Percentiles rank a stretch among this genome's conserved stretches.
Evolutionary conservation across 2,113 vertebrate genomes (phyloP).

Genomic region (Macaca nemestrina): DNA sequence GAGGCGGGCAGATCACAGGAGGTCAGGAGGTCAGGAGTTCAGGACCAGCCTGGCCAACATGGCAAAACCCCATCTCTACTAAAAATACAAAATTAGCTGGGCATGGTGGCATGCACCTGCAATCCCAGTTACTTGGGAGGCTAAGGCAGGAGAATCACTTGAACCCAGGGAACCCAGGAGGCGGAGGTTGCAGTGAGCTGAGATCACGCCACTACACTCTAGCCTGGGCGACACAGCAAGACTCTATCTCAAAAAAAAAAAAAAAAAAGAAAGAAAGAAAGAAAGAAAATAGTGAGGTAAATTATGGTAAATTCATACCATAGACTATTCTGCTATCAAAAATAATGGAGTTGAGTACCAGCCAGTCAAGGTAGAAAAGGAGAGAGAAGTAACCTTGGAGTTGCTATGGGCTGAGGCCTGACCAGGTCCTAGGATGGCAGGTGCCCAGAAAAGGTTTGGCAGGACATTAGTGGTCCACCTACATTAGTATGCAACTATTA

Average conservation of each 20-base stretch:
- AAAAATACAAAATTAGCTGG: not conserved
- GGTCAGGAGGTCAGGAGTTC: too few species aligned
- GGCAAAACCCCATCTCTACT: too few species aligned
- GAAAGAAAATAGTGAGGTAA: not conserved
- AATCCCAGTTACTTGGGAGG: too few species aligned
- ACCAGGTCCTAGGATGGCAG: not conserved
- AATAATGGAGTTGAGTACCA: not conserved
- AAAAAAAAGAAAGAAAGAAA: not conserved
- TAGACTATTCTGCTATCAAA: not conserved
- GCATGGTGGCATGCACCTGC: too few species aligned
- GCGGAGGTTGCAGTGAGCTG: too few species aligned
- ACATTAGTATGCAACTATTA: not conserved
- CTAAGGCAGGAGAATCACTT: too few species aligned
- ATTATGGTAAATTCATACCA: not conserved
- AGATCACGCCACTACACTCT: too few species aligned
- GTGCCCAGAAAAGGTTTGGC: not conserved
- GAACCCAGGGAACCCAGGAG: too few species aligned
- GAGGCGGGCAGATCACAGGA: too few species aligned
- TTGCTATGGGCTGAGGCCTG: not conserved
- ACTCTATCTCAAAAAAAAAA: too few species aligned
- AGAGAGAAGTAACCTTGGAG: not conserved
- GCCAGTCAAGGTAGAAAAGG: not conserved
- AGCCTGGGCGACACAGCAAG: too few species aligned
- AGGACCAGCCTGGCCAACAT: too few species aligned
- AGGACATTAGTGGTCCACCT: not conserved